Conservation (phyloP, 2,797 vertebrate genomes). For the Geotrypetes seraphini region DNA sequence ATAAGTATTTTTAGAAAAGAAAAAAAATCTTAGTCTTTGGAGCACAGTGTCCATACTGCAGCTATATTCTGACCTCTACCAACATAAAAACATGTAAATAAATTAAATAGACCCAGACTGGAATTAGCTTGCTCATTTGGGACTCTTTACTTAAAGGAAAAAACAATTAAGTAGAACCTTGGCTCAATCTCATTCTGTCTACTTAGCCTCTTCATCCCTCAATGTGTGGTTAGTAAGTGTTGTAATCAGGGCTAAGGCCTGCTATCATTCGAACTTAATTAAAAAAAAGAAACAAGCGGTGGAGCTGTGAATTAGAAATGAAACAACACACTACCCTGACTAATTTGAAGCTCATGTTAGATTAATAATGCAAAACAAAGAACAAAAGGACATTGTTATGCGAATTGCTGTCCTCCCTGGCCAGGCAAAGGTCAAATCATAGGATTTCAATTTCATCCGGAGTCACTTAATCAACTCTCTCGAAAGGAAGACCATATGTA, state of each 20-base stretch:
- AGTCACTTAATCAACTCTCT: conserved; percentile 71
- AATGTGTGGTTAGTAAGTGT: conserved; percentile 58
- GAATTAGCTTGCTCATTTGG: conserved; percentile 39
- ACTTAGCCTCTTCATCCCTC: conserved; percentile 64
- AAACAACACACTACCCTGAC: conserved; percentile 69
- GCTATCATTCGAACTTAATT: conserved; percentile 87
- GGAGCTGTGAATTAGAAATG: conserved; percentile 82
- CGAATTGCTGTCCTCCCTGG: conserved; percentile 68
- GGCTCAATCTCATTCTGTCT: conserved; percentile 63
- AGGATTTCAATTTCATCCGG: conserved; percentile 79
- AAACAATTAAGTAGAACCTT: conserved; percentile 73
- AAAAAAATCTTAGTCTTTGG: conserved; percentile 29
- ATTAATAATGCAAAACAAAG: conserved; percentile 78
- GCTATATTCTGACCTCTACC: conserved; percentile 4
- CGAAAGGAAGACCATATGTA: conserved; percentile 67
- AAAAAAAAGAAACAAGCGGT: conserved; percentile 82
- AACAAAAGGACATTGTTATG: conserved; percentile 78
- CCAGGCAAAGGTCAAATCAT: conserved; percentile 76
- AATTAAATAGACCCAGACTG: conserved; percentile 26
- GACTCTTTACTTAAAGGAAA: conserved; percentile 61
- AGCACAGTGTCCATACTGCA: conserved; percentile 8
- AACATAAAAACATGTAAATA: not conserved
- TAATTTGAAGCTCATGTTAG: conserved; percentile 75
- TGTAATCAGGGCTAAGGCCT: conserved; percentile 61
- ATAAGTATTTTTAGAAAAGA: conserved; percentile 34